A percentile compares a stretch with the other conserved stretches of the same genome.
Evolutionary conservation across 2,113 vertebrate genomes (phyloP).

Genomic region (Recurvirostra avosetta): DNA sequence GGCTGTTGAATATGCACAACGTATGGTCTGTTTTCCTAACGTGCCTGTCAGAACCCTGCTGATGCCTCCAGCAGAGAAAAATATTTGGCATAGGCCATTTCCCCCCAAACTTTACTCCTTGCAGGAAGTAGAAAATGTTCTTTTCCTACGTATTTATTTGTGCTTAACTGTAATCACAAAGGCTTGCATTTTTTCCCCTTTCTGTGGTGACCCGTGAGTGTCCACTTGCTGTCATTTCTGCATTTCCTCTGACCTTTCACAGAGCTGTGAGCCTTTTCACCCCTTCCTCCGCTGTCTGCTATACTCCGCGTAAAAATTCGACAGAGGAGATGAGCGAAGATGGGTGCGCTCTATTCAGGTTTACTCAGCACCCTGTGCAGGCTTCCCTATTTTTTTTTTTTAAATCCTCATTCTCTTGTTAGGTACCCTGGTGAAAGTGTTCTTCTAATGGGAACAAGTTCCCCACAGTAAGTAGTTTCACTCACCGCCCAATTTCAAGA

Average conservation of each 20-base stretch:
- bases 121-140: neutral
- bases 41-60: constrained; percentile 45
- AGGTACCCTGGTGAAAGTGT: neutral
- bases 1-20: constrained; percentile 45
- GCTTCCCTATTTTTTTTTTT: neutral
- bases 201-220: neutral
- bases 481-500: neutral
- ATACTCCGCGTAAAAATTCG: neutral
- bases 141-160: constrained; percentile 21
- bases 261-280: neutral
- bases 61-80: constrained; percentile 57
- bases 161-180: neutral
- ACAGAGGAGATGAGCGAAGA: neutral
- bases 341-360: neutral
- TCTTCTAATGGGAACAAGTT: neutral
- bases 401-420: neutral
- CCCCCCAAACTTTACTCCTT: neutral
- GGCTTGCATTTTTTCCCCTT: neutral
- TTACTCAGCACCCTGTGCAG: neutral
- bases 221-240: neutral
- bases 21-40: constrained; percentile 41
- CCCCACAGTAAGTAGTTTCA: neutral
- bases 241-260: neutral
- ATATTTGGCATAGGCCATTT: constrained; percentile 25
- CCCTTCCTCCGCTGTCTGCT: neutral